These are phyloP conservation scores for Zygogramma bicolorata DNA, from an alignment of 2,888 invertebrate genomes.

Conservation along the genomic window DNA sequence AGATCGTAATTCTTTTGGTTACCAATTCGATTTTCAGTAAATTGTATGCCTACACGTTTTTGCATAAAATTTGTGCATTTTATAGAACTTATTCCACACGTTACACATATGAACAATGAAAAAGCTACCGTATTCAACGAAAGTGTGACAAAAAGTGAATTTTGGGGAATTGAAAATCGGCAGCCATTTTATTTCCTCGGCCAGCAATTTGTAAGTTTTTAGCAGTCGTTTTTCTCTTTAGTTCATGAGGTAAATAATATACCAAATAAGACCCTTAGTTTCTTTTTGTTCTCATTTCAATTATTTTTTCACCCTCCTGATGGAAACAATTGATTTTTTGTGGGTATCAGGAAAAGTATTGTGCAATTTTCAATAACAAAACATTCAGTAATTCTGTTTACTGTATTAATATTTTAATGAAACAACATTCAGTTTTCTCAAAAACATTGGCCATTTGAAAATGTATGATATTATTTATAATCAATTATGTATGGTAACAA, in stretches of 20 bases:
- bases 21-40: slow-evolving; percentile 22
- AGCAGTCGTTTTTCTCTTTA: not conserved
- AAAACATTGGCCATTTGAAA: too few relatives aligned
- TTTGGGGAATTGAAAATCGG: slow-evolving; percentile 46
- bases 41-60: not conserved
- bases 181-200: slow-evolving; percentile 50
- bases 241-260: not conserved
- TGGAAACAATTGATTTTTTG: not conserved
- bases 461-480: too few relatives aligned
- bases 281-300: not conserved
- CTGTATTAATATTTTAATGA: too few relatives aligned
- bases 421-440: too few relatives aligned
- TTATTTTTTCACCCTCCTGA: not conserved
- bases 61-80: slow-evolving; percentile 1
- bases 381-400: not conserved
- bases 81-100: not conserved
- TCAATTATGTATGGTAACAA: too few relatives aligned
- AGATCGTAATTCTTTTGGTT: slow-evolving; percentile 36
- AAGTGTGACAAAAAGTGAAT: slow-evolving; percentile 41
- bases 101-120: slow-evolving; percentile 25
- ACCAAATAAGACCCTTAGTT: not conserved
- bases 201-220: slow-evolving; percentile 55
- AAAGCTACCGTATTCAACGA: slow-evolving; percentile 31
- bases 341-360: not conserved
- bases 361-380: not conserved